Conservation (phyloP, 2,888 invertebrate species). For the Neuroscelio doddi region DNA sequence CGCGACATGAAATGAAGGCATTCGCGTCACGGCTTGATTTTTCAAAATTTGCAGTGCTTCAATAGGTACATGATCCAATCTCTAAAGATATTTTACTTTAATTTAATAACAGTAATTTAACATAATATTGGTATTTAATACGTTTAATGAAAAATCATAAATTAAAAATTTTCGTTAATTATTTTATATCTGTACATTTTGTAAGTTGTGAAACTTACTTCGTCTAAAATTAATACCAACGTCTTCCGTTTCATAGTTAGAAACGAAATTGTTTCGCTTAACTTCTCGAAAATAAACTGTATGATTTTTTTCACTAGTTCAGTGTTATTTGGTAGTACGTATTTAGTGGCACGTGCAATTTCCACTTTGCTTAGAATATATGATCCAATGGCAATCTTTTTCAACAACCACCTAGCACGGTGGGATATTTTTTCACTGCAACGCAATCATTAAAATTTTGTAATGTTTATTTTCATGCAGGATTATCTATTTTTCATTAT, state of each 20-base stretch:
- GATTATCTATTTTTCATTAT: too few relatives aligned
- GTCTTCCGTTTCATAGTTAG: slow-evolving; percentile 75
- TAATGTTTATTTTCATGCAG: slow-evolving; percentile 12
- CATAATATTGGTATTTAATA: slow-evolving; percentile 7
- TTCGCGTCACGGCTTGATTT: slow-evolving; percentile 81
- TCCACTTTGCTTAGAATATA: slow-evolving; percentile 67
- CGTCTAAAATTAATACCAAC: slow-evolving; percentile 80
- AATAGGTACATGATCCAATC: slow-evolving; percentile 85
- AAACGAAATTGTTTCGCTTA: slow-evolving; percentile 54
- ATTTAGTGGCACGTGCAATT: slow-evolving; percentile 69
- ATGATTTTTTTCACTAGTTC: slow-evolving; percentile 63
- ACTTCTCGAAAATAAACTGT: slow-evolving; percentile 61
- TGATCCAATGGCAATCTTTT: slow-evolving; percentile 70
- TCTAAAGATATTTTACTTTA: slow-evolving; percentile 71
- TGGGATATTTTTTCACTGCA: slow-evolving; percentile 55
- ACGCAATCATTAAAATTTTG: too few relatives aligned
- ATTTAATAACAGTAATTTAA: slow-evolving; percentile 13
- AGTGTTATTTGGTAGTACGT: slow-evolving; percentile 64
- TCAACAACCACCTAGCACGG: slow-evolving; percentile 68
- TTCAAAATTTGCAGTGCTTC: slow-evolving; percentile 80
- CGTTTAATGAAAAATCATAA: slow-evolving; percentile 4
- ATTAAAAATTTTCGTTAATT: too few relatives aligned
- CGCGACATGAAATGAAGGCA: slow-evolving; percentile 82
- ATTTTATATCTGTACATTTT: too few relatives aligned
- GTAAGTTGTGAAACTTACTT: slow-evolving; percentile 74